Base-by-base conservation (phyloP, 2,113 vertebrate genomes). In the Pelecanus crispus region DNA sequence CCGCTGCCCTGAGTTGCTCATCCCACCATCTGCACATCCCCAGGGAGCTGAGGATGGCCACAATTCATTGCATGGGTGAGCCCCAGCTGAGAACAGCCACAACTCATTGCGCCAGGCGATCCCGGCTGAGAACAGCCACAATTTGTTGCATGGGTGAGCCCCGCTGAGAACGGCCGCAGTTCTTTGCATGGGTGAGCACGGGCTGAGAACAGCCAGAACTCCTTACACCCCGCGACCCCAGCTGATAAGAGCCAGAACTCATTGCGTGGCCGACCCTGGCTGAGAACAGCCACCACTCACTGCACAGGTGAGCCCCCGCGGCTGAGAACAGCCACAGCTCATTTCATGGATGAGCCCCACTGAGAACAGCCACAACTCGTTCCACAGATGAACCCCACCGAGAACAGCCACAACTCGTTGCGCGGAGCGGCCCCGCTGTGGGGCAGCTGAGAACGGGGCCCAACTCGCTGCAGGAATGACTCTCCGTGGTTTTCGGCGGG, bases 1-100 rank as follows among this genome's bases (percentile, higher is more conserved):
- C 13, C 0, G 8, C 63, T 49, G n/a, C 32, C n/a, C 63, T 9
- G 2, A 44, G 22, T 17, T 13, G 44, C 34, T 56, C 5, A 5
- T 67, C 52, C 71, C 2, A 0, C 40, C 1, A 3, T 10, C 53
- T 1, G 2, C 15, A 1, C 1, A 1, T 13, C 34, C 10, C 20
- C 5, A 0, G 24, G 0, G 40, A 53, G 52, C 65, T 82, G 86
- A 92, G 82, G 52, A 55, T 0, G 3, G 67, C 31, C 53, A 28
- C 28, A 49, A 2, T 15, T 86, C 52, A 34, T 45, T 14, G 8
- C 34, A 19, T 0, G 1, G 58, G 14, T 32, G 52, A 81, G 6
- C 4, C 17, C 44, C 3, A 6, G 7, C 42, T 42, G 68, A 24
- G 28, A 81, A 38, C 6, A 9, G 8, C 21, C 79, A 10, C 44